A percentile compares a stretch with the other conserved stretches of the same genome.
Conservation (phyloP, 1,140 invertebrate species). For the Caerostris darwini region DNA sequence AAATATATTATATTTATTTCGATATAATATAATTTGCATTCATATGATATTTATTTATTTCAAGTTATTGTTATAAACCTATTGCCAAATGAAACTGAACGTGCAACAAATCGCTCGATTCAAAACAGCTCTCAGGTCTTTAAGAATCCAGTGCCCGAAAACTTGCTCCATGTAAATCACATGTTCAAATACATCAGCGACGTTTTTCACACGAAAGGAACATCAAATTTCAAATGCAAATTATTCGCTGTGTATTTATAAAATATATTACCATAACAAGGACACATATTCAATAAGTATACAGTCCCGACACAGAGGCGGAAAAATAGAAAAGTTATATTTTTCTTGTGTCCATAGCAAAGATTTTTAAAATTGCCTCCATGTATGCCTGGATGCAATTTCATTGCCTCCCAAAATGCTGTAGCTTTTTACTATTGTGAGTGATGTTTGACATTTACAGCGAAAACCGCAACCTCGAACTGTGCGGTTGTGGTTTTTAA, state of each 20-base stretch:
- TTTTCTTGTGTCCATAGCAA: conserved; percentile 1
- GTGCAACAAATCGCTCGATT: no score
- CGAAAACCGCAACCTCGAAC: neutral
- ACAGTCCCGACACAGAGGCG: neutral
- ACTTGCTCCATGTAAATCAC: no score
- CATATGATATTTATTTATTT: no score
- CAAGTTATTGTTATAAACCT: no score
- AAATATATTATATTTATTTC: no score
- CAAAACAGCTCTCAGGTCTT: no score
- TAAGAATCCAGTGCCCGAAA: no score
- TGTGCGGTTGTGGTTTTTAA: neutral
- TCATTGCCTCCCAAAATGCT: conserved; percentile 10
- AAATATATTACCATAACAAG: neutral
- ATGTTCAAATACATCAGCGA: no score
- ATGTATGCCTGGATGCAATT: neutral
- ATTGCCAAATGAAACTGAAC: no score
- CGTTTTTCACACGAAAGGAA: neutral
- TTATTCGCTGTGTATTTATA: neutral
- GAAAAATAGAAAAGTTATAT: neutral
- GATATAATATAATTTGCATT: no score
- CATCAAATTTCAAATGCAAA: neutral
- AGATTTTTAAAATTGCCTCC: conserved; percentile 28
- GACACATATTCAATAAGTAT: neutral
- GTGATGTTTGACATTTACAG: conserved; percentile 23
- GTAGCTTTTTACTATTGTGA: neutral